Conservation (phyloP, 2,888 invertebrate genomes). For the Sthenelais limicola region DNA sequence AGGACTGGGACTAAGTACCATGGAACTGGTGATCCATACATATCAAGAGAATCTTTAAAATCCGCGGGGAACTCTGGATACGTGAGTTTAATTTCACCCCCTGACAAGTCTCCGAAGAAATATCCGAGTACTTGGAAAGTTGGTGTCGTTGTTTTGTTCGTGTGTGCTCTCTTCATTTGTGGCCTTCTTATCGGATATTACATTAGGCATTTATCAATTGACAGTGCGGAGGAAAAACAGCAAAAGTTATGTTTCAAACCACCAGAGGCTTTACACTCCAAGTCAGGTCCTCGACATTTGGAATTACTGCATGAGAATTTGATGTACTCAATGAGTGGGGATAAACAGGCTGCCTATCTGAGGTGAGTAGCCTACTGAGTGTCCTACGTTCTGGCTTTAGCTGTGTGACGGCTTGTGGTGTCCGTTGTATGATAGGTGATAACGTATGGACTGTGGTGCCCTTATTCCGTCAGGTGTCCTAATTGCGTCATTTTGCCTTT, state of each 20-base stretch:
- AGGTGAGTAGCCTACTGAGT: no score
- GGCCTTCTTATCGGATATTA: constrained; percentile 34
- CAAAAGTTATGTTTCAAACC: constrained; percentile 17
- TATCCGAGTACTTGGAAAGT: constrained; percentile 17
- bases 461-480: no score
- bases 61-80: constrained; percentile 34
- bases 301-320: constrained; percentile 31
- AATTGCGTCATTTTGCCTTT: no score
- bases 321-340: constrained; percentile 35
- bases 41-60: no score
- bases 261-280: neutral
- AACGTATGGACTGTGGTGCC: no score
- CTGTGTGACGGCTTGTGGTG: no score
- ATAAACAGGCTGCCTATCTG: constrained; percentile 30
- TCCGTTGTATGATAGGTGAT: no score
- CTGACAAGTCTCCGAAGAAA: neutral
- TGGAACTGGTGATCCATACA: no score
- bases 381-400: no score
- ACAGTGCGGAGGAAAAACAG: neutral
- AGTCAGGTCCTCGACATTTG: constrained; percentile 18
- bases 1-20: no score
- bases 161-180: constrained; percentile 28
- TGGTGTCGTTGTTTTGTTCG: constrained; percentile 3
- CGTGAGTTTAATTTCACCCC: constrained; percentile 9
- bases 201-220: neutral